Evolutionary conservation across 2,888 invertebrate genomes (phyloP), one percentile per base, ranked within the genome.

Genomic region (Eupithecia pulchellata): DNA sequence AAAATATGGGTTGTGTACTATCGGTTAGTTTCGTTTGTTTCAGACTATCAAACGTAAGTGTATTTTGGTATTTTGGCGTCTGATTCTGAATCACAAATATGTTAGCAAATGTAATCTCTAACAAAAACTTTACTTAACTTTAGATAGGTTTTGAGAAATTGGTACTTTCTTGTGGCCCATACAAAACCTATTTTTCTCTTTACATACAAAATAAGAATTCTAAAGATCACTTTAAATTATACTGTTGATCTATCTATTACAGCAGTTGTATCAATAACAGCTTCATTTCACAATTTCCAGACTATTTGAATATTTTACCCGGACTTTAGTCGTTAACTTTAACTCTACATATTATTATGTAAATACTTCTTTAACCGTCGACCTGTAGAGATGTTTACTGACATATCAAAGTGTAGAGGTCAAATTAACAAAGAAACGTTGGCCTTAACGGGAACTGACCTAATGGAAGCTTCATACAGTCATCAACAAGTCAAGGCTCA

Each of bases 401-500:
- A 2, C 20, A 9, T n/a, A 47, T 42, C n/a, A 3, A 1, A 47
- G 13, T 25, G 52, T 52, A 20, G 5, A 17, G 6, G 13, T 57
- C 29, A 57, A 27, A 27, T 6, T 57, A 17, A 57, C 57, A 2
- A 57, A 29, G 14, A 17, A 57, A 29, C 1, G 0, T 57, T 27
- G 20, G 60, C n/a, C 6, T 61, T 47, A 79, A 72, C 25, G n/a
- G 32, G 78, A 81, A 72, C 64, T 36, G 1, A 76, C 75, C 70
- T 74, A 29, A 66, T 82, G 75, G 80, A 79, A 81, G 81, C 81
- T 81, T 79, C 79, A 80, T 81, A 78, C 78, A 81, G 82, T 84
- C 81, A 86, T 84, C 84, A 86, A 82, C 82, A 77, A 82, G 83
- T 82, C 84, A 85, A 78, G 83, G 77, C 71, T 47, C 32, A 61